Evolutionary conservation across 2,113 vertebrate species (phyloP), one percentile per base, ranked within the genome.

Genomic region (Leptodactylus fuscus): DNA sequence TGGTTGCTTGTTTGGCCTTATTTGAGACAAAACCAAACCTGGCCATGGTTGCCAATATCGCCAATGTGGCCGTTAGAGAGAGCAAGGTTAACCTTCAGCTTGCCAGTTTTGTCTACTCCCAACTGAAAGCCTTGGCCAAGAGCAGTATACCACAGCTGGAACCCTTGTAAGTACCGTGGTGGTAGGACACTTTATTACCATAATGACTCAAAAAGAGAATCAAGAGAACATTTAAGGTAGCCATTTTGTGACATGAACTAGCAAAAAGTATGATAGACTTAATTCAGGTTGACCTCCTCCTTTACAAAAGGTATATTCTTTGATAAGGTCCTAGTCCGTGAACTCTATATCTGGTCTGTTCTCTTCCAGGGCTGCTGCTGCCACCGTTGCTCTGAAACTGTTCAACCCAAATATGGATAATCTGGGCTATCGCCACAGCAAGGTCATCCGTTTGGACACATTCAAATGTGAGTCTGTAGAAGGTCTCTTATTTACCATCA

Each of bases 41-140:
- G n/a, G 89, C 93, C 71, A 85, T 95, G 36, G 87, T 97, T 77
- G 90, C 85, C 24, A 91, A 89, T 0, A 81, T 97, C 53, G 95
- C 94, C 76, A 93, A 92, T 0, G 90, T 92, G 86, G 88, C 94
- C 58, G 92, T 90, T 84, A 92, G 88, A 55, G 96, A 97, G 84
- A 81, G 87, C 60, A 93, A 86, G 29, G 12, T 0, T 13, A 81
- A 91, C 82, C 29, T 95, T 88, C 95, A 97, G 84, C 91, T 98
- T 34, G 93, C 91, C 77, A 96, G 94, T 87, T 97, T 96, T 10
- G 86, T 92, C 24, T 95, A 95, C 81, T 95, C 95, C 73, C 91
- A 96, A 82, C 93, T 97, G 88, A 96, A 94, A 89, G 92, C 94
- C 78, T 87, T 96, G 87, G 87, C 95, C 5, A 95, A 91, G 87